Conservation (phyloP, 1,140 invertebrate genomes). For the Ganaspis sp. region DNA sequence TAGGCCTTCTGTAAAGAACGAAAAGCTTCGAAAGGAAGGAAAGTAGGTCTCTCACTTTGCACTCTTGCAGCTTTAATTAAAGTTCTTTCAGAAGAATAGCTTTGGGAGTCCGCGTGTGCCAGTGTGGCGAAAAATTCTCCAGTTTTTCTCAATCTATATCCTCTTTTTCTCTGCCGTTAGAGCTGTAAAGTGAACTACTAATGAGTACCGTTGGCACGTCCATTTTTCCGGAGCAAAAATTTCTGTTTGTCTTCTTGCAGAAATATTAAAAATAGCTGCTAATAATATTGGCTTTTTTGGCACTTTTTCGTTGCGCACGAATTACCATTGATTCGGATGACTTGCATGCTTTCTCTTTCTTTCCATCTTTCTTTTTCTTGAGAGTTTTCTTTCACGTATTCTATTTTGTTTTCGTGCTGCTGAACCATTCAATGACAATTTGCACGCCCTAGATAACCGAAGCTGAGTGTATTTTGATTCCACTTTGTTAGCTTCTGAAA, state of each 20-base stretch:
- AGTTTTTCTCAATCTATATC: constrained; percentile 5
- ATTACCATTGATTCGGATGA: constrained; percentile 41
- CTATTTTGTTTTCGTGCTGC: constrained; percentile 38
- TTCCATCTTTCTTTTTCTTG: constrained; percentile 35
- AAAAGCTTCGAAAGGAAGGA: constrained; percentile 46
- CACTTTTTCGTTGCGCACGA: constrained; percentile 30
- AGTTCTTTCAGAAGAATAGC: constrained; percentile 51
- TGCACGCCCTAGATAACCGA: not conserved
- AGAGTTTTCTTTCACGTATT: constrained; percentile 35
- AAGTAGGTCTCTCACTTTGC: constrained; percentile 58
- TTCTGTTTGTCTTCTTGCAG: not conserved
- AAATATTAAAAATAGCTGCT: constrained; percentile 15
- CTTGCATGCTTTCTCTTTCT: constrained; percentile 45
- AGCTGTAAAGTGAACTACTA: not conserved
- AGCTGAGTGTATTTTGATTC: constrained; percentile 13
- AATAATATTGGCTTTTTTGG: not conserved
- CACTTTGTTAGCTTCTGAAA: not conserved
- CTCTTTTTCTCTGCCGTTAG: not conserved
- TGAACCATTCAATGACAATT: constrained; percentile 26
- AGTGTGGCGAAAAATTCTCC: not conserved
- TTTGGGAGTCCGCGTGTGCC: constrained; percentile 36
- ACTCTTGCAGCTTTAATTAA: constrained; percentile 65
- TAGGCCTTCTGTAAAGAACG: constrained; percentile 17
- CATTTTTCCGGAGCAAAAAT: not conserved
- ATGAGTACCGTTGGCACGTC: not conserved